Conservation (phyloP, 1,140 invertebrate species). For the Tribolium madens region DNA sequence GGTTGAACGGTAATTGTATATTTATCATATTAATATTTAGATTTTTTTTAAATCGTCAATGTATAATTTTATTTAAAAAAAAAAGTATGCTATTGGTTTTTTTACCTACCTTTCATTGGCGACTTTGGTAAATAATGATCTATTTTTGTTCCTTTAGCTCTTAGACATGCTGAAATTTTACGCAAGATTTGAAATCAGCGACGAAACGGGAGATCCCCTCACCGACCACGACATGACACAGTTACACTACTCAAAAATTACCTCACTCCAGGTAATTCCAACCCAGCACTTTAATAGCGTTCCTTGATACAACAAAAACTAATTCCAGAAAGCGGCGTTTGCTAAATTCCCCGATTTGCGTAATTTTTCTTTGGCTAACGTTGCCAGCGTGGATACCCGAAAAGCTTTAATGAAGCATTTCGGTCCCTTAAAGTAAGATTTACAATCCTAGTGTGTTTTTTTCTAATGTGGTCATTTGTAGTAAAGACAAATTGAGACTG, state of each 20-base stretch:
- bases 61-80: too few relatives aligned
- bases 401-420: slow-evolving; percentile 90
- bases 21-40: too few relatives aligned
- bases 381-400: slow-evolving; percentile 93
- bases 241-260: slow-evolving; percentile 92
- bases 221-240: slow-evolving; percentile 94
- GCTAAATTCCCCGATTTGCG: slow-evolving; percentile 89
- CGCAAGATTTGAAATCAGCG: slow-evolving; percentile 97
- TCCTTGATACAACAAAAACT: slow-evolving; percentile 16
- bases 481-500: slow-evolving; percentile 82
- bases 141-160: slow-evolving; percentile 75
- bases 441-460: background rate
- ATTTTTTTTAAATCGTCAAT: too few relatives aligned
- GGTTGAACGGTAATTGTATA: too few relatives aligned
- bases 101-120: too few relatives aligned
- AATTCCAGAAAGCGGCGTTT: slow-evolving; percentile 89
- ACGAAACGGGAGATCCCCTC: slow-evolving; percentile 94
- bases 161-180: slow-evolving; percentile 98
- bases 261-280: slow-evolving; percentile 81
- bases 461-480: slow-evolving; percentile 65
- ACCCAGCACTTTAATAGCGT: slow-evolving; percentile 14
- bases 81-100: too few relatives aligned
- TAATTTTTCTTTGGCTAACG: slow-evolving; percentile 92
- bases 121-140: too few relatives aligned
- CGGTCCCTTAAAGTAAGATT: slow-evolving; percentile 75